Evolutionary conservation across 2,888 invertebrate genomes (phyloP).

Genomic region (Phrixothrix hirtus): DNA sequence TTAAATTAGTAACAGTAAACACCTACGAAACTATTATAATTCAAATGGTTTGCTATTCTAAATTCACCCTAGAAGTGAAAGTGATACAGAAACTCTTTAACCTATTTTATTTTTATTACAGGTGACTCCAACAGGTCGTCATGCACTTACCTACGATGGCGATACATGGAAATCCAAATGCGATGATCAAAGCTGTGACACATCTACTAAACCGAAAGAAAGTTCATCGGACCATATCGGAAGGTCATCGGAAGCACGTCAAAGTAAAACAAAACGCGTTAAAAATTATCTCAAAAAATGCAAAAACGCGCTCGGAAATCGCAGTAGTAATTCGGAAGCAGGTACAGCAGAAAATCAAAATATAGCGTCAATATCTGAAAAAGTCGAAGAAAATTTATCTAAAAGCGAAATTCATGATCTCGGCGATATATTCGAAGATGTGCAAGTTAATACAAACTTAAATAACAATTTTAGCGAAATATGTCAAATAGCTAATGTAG

Average conservation of each 20-base stretch:
- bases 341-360: slow-evolving; percentile 24
- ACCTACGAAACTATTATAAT: slow-evolving; percentile 15
- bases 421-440: slow-evolving; percentile 27
- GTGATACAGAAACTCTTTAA: no score
- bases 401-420: slow-evolving; percentile 46
- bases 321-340: slow-evolving; percentile 36
- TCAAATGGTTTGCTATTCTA: no score
- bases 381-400: slow-evolving; percentile 41
- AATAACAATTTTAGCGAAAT: slow-evolving; percentile 29
- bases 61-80: slow-evolving; percentile 14
- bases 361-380: slow-evolving; percentile 44
- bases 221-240: slow-evolving; percentile 45
- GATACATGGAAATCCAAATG: slow-evolving; percentile 54
- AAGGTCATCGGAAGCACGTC: slow-evolving; percentile 55
- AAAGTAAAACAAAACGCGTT: slow-evolving; percentile 60
- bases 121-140: slow-evolving; percentile 54
- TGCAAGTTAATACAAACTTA: slow-evolving; percentile 12
- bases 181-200: slow-evolving; percentile 34
- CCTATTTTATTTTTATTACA: slow-evolving; percentile 43
- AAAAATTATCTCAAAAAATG: slow-evolving; percentile 61
- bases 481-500: slow-evolving; percentile 45
- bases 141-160: slow-evolving; percentile 52
- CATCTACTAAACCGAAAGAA: slow-evolving; percentile 22
- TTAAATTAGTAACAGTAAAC: slow-evolving; percentile 5
- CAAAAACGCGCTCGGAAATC: slow-evolving; percentile 56